Evolutionary conservation across 2,888 invertebrate genomes (phyloP), one percentile per base, ranked within the genome.

Genomic region (Sinelater perroti): DNA sequence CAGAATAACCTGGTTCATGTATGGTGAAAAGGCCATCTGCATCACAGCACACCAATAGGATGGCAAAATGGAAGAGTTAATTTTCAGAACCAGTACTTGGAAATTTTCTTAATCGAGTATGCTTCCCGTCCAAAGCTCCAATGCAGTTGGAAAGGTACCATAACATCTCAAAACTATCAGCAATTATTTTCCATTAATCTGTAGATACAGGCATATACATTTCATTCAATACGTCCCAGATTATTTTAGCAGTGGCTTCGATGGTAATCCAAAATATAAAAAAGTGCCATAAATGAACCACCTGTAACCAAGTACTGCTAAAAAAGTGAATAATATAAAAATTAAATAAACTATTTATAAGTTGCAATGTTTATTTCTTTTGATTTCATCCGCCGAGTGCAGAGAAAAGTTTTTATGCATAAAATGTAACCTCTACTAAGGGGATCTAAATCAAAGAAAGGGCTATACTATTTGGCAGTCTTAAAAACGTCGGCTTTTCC

Each of bases 71-170:
- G 45, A 56, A 63, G 5, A 10, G 14, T 52, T 69, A 67, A 57
- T 67, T 62, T n/a, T 21, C 35, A 24, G 62, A 67, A 36, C 65
- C 67, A 18, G 56, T 57, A 46, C 66, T 62, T 31, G 63, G 58
- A 31, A 63, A 40, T 59, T 67, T 65, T 36, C 68, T 56, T 31
- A 69, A 67, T 42, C 64, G 36, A 10, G 65, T 56, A 50, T 71
- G 70, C 47, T 66, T 68, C 6, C 69, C 70, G 35, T 72, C 70
- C 14, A 67, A 11, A 7, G 65, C 63, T 45, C 67, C 68, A 17
- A 68, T 36, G 50, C 69, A 70, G 49, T 70, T 67, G n/a, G 67
- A 66, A 68, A 49, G 31, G 31, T 31, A 13, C 31, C 31, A 31
- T 31, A 31, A 31, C 35, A 28, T n/a, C 13, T 67, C 21, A 59